A percentile compares a stretch with the other conserved stretches of the same genome.
Evolutionary conservation across 2,113 vertebrate species (phyloP).

Genomic region (Lophotis ruficrista): DNA sequence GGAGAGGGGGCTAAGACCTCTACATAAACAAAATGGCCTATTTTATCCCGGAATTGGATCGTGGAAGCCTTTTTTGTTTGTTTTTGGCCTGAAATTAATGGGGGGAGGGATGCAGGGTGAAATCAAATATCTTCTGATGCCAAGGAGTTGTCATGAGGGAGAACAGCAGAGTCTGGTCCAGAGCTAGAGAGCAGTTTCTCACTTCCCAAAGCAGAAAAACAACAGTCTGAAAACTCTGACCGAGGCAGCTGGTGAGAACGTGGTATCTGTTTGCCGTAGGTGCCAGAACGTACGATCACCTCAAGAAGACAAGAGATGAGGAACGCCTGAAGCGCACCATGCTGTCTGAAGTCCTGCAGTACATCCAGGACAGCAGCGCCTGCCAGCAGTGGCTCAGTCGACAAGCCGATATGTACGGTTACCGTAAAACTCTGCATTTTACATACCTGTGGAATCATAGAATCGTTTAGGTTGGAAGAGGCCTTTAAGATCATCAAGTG

Average conservation of each 20-base stretch:
- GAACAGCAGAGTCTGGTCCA: background rate
- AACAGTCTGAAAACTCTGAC: rapidly evolving
- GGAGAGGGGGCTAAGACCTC: background rate
- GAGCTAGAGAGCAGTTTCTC: background rate
- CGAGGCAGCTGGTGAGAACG: background rate
- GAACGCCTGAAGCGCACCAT: conserved; percentile 92
- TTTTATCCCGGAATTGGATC: background rate
- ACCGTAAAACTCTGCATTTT: background rate
- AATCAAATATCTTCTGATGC: background rate
- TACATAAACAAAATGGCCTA: background rate
- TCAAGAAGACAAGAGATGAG: conserved; percentile 88
- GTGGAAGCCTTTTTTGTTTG: background rate
- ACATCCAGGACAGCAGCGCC: conserved; percentile 92
- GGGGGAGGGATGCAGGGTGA: background rate
- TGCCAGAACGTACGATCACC: conserved; percentile 90
- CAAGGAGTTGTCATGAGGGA: background rate
- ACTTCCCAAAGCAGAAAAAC: background rate
- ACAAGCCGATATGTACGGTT: conserved; percentile 91
- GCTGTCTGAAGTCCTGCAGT: conserved; percentile 94
- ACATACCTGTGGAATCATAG: background rate
- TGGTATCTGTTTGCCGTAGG: conserved; percentile 70
- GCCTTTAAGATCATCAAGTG: too few relatives aligned
- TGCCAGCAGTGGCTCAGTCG: conserved; percentile 99
- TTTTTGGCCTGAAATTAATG: background rate
- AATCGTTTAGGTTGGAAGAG: too few relatives aligned